Percentiles rank a stretch among this genome's conserved stretches.
Evolutionary conservation across 2,113 vertebrate species (phyloP).

Genomic region (Rhinichthys klamathensis): DNA sequence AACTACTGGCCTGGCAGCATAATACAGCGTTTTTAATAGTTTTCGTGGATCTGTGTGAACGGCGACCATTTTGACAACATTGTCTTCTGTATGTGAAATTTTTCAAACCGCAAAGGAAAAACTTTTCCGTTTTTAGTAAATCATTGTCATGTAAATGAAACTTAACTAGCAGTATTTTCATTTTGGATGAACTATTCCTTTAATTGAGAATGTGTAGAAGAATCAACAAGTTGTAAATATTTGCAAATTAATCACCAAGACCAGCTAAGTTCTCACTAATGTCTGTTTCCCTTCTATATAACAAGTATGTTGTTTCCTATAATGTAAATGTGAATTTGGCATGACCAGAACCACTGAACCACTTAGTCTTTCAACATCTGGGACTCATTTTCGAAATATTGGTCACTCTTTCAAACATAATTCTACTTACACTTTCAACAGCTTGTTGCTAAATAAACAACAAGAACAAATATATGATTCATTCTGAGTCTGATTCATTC

Average conservation of each 20-base stretch:
- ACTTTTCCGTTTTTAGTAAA: too few species aligned
- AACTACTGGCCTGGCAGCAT: too few species aligned
- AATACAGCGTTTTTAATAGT: too few species aligned
- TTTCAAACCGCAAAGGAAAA: too few species aligned
- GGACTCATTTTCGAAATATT: conserved; percentile 56
- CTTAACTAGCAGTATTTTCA: background rate
- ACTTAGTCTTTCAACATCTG: conserved; percentile 49
- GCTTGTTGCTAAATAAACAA: conserved; percentile 55
- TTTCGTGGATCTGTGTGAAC: too few species aligned
- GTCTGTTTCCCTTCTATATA: conserved; percentile 30
- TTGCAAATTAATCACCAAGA: conserved; percentile 18
- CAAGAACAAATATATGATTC: conserved; percentile 40
- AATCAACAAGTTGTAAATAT: conserved; percentile 8
- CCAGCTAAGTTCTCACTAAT: conserved; percentile 8
- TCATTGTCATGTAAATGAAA: too few species aligned
- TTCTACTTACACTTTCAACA: conserved; percentile 52
- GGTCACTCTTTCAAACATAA: conserved; percentile 42
- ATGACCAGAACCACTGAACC: conserved; percentile 32
- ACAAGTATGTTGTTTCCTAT: conserved; percentile 29
- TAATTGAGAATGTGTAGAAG: background rate
- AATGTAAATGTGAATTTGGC: conserved; percentile 42
- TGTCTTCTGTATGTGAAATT: too few species aligned
- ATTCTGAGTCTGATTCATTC: conserved; percentile 6
- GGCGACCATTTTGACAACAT: too few species aligned
- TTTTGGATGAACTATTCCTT: background rate